Evolutionary conservation across 2,113 vertebrate genomes (phyloP).

Genomic region (Lamprotornis superbus): DNA sequence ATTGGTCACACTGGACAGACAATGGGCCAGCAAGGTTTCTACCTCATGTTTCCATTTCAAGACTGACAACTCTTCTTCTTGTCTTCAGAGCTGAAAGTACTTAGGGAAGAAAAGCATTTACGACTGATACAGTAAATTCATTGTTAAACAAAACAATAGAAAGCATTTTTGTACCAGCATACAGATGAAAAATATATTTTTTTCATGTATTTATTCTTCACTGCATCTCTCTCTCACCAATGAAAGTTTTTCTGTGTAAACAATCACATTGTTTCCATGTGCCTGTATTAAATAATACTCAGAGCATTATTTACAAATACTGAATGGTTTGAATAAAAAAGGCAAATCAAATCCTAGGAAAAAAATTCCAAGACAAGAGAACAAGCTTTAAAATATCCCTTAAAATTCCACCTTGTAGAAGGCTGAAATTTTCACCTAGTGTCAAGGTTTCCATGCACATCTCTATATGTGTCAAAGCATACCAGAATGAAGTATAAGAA

Average conservation of each 20-base stretch:
- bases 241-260: neutral
- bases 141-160: neutral
- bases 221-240: neutral
- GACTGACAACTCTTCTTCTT: neutral
- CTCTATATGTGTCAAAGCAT: neutral
- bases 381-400: neutral
- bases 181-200: neutral
- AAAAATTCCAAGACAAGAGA: neutral
- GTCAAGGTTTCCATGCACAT: neutral
- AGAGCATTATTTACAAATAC: neutral
- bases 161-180: neutral
- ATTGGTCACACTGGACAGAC: neutral
- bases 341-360: neutral
- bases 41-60: neutral
- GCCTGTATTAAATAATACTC: neutral
- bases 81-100: neutral
- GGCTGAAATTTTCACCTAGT: neutral
- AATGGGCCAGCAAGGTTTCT: accelerated
- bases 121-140: neutral
- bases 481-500: neutral
- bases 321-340: neutral
- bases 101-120: neutral
- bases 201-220: neutral
- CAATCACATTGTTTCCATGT: neutral
- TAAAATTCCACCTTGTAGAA: neutral